A percentile compares a stretch with the other conserved stretches of the same genome.
phyloP scores from a whole-genome alignment of 2,113 vertebrate genomes.

The Ceyx cyanopectus region DNA sequence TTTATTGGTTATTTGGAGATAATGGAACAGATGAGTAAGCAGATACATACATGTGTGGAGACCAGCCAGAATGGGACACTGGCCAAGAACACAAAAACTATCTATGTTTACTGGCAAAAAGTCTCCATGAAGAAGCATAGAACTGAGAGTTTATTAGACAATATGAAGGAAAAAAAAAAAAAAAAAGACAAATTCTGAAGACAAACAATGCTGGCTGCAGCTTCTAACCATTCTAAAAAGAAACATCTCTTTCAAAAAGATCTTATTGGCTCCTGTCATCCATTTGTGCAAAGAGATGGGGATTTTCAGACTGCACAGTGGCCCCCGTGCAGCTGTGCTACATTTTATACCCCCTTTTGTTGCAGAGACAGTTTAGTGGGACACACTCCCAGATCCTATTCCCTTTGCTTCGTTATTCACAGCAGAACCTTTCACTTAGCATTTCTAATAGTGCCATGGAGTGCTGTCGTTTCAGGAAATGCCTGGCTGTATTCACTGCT shows the following conservation, averaged over 20 bases:
- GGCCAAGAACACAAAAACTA: background rate
- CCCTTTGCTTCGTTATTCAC: background rate
- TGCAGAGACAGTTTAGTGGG: conserved; percentile 23
- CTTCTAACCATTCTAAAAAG: background rate
- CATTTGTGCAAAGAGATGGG: background rate
- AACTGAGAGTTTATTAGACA: background rate
- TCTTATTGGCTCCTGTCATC: background rate
- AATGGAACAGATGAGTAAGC: conserved; percentile 9
- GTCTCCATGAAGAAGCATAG: background rate
- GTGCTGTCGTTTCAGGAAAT: conserved; percentile 62
- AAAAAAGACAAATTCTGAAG: background rate
- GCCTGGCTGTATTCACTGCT: conserved; percentile 59
- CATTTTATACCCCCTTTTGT: conserved; percentile 32
- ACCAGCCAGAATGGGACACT: background rate
- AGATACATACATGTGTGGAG: background rate
- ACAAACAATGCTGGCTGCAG: background rate
- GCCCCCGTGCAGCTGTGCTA: conserved; percentile 3
- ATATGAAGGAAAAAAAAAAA: fast-evolving
- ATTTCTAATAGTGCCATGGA: conserved; percentile 33
- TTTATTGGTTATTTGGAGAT: too few relatives aligned
- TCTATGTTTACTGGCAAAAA: background rate
- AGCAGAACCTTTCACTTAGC: conserved; percentile 41
- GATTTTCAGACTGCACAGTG: background rate
- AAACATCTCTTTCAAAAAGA: background rate
- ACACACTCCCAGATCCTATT: conserved; percentile 5